Conservation (phyloP, 2,113 vertebrate genomes). For the Mormoops blainvillei region DNA sequence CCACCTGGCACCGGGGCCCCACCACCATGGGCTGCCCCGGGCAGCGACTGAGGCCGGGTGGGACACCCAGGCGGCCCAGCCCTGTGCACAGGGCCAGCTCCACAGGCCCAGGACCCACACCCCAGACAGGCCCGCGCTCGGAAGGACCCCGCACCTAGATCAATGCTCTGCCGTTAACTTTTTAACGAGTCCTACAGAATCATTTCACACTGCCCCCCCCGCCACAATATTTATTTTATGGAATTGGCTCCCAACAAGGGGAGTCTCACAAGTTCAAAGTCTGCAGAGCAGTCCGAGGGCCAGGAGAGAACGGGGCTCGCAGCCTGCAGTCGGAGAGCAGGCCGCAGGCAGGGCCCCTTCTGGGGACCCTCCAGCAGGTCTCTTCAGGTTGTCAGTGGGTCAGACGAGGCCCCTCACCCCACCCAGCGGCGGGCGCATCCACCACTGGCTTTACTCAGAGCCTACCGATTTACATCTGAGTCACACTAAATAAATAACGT, state of each 20-base stretch:
- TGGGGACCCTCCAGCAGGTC: accelerated
- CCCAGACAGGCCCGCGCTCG: background rate
- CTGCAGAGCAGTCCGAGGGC: background rate
- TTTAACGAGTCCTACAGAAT: background rate
- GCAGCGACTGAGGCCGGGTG: background rate
- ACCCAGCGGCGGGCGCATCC: background rate
- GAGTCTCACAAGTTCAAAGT: background rate
- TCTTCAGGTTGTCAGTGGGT: background rate
- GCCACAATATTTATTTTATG: background rate
- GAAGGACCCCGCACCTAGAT: background rate
- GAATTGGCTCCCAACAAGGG: background rate
- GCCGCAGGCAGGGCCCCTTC: background rate
- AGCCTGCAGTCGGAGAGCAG: background rate
- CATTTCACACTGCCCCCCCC: background rate
- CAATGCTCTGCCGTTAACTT: background rate
- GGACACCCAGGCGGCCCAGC: background rate
- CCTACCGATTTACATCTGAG: background rate
- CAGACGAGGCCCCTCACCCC: background rate
- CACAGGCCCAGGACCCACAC: background rate
- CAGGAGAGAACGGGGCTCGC: accelerated
- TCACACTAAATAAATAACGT: background rate
- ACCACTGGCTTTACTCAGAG: background rate
- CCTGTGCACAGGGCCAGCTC: background rate
- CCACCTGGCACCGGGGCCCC: background rate
- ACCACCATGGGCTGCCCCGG: background rate